Percentiles rank a stretch among this genome's conserved stretches.
phyloP scores from a whole-genome alignment of 2,888 invertebrate species.

The Eucera pruinosa region DNA sequence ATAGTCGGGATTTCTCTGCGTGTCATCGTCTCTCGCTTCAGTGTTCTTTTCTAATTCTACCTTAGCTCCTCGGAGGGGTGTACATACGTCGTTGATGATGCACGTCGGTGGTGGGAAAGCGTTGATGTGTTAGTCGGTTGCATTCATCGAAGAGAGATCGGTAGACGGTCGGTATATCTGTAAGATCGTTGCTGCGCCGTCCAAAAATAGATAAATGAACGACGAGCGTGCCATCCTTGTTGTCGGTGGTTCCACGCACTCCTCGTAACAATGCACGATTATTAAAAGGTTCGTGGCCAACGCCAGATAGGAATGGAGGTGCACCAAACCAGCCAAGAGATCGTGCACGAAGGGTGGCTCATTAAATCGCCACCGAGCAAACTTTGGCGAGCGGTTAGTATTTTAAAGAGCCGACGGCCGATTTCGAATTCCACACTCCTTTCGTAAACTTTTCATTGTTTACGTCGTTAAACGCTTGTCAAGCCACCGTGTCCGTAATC shows the following conservation, averaged over 20 bases:
- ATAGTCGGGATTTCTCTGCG: slow-evolving; percentile 32
- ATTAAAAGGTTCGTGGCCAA: slow-evolving; percentile 48
- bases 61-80: slow-evolving; percentile 38
- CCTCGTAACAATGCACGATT: slow-evolving; percentile 61
- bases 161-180: slow-evolving; percentile 47
- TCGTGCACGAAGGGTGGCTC: slow-evolving; percentile 96
- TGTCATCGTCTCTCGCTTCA: slow-evolving; percentile 34
- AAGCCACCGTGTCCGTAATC: neutral
- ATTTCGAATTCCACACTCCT: neutral
- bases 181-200: slow-evolving; percentile 61
- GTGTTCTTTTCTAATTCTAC: slow-evolving; percentile 42
- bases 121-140: slow-evolving; percentile 44
- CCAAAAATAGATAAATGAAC: slow-evolving; percentile 77
- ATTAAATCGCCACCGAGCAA: slow-evolving; percentile 98
- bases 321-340: slow-evolving; percentile 87
- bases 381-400: slow-evolving; percentile 96
- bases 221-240: slow-evolving; percentile 64
- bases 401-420: slow-evolving; percentile 60
- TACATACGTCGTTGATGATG: slow-evolving; percentile 37
- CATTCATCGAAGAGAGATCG: slow-evolving; percentile 35
- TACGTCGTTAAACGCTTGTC: slow-evolving; percentile 41
- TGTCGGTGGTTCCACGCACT: slow-evolving; percentile 66
- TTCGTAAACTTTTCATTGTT: slow-evolving; percentile 73
- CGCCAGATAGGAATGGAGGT: slow-evolving; percentile 75
- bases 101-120: slow-evolving; percentile 11